Conservation (phyloP, 2,797 vertebrate genomes). For the Sebastes reedi region DNA sequence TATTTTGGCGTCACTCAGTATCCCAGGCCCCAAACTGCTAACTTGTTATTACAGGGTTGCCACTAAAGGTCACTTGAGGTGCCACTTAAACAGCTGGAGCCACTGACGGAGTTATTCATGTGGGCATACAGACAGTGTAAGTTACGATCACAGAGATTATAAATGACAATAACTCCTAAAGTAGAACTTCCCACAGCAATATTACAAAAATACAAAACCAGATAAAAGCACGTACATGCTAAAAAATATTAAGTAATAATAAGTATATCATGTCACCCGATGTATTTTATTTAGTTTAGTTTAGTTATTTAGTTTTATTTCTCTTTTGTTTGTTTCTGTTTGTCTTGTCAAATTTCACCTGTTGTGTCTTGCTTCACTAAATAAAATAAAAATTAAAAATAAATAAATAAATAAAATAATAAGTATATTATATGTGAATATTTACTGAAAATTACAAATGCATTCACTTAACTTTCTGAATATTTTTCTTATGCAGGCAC, state of each 20-base stretch:
- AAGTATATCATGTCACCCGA: no score
- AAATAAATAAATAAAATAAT: no score
- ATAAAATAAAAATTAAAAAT: no score
- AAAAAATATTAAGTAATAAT: no score
- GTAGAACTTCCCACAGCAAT: background rate
- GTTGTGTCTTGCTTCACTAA: no score
- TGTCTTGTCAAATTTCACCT: no score
- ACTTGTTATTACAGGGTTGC: conserved; percentile 51
- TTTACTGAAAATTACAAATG: background rate
- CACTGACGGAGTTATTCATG: conserved; percentile 29
- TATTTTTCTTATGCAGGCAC: background rate
- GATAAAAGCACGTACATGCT: background rate
- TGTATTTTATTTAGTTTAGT: no score
- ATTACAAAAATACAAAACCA: background rate
- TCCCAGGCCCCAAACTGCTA: conserved; percentile 38
- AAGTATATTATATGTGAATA: background rate
- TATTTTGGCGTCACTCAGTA: conserved; percentile 54
- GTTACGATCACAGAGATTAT: background rate
- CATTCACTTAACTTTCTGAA: background rate
- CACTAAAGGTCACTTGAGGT: conserved; percentile 60
- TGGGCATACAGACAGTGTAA: background rate
- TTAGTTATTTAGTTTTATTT: no score
- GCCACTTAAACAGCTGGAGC: conserved; percentile 43
- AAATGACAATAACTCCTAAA: background rate
- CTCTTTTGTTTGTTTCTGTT: no score